Conservation (phyloP, 2,797 vertebrate species). For the Sebastes miniatus region DNA sequence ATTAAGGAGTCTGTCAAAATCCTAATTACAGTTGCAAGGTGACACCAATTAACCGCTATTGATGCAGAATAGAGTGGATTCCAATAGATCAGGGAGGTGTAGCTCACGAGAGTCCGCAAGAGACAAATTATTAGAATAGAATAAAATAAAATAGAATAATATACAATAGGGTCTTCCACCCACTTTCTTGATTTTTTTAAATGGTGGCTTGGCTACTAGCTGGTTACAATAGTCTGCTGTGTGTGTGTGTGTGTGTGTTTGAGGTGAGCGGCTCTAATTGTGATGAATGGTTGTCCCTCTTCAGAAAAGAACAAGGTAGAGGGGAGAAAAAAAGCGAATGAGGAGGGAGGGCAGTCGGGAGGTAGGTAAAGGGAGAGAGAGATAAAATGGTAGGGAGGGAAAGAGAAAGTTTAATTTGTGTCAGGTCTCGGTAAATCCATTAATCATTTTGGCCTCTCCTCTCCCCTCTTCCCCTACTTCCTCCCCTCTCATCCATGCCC, state of each 20-base stretch:
- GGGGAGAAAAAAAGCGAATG: conserved; percentile 27
- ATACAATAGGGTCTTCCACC: not conserved
- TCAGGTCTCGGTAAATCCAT: conserved; percentile 70
- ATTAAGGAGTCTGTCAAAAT: conserved; percentile 75
- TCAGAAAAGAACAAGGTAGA: conserved; percentile 52
- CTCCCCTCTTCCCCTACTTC: conserved; percentile 5
- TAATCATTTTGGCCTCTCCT: conserved; percentile 60
- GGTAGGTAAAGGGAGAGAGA: conserved; percentile 3
- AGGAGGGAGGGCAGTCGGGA: conserved; percentile 12
- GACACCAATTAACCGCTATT: conserved; percentile 70
- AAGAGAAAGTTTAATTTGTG: conserved; percentile 71
- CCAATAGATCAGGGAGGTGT: conserved; percentile 23
- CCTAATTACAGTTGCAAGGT: conserved; percentile 75
- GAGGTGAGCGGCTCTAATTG: conserved; percentile 71
- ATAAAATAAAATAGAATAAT: not conserved
- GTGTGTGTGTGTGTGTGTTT: conserved; percentile 29
- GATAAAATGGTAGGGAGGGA: conserved; percentile 48
- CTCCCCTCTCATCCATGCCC: conserved; percentile 15
- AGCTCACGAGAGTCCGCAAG: not conserved
- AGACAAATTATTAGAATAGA: not conserved
- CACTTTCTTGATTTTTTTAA: not conserved
- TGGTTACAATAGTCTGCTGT: conserved; percentile 20
- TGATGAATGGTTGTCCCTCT: conserved; percentile 69
- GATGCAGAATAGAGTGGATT: conserved; percentile 54
- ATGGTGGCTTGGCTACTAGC: conserved; percentile 17